These are phyloP conservation scores for Lithophane leautieri DNA, from an alignment of 2,888 invertebrate species.

Conservation along the genomic window DNA sequence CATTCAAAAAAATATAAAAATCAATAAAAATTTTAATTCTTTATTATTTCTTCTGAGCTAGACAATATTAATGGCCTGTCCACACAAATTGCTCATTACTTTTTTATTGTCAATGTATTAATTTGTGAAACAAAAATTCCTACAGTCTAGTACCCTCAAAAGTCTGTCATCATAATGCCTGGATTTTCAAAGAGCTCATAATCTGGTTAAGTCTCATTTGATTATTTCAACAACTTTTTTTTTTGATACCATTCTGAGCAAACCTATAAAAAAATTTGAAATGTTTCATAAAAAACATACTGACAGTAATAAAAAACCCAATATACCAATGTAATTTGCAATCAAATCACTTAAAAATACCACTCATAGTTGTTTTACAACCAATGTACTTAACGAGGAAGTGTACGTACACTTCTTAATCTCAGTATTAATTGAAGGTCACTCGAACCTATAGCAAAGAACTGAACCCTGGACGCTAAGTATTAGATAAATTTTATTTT, in stretches of 20 bases:
- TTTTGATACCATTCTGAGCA: too few species aligned
- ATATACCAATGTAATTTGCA: slow-evolving; percentile 17
- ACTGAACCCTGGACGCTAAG: slow-evolving; percentile 31
- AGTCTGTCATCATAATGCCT: too few species aligned
- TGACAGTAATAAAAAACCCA: slow-evolving; percentile 16
- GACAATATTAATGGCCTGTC: not conserved
- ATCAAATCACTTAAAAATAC: slow-evolving; percentile 45
- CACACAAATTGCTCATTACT: not conserved
- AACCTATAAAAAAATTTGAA: not conserved
- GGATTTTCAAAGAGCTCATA: not conserved
- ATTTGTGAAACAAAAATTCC: not conserved
- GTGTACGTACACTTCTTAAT: slow-evolving; percentile 28
- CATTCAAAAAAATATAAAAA: not conserved
- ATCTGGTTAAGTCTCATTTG: too few species aligned
- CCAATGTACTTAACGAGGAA: slow-evolving; percentile 42
- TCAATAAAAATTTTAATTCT: not conserved
- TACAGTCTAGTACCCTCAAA: too few species aligned
- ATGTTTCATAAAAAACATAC: not conserved
- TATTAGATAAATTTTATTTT: not conserved
- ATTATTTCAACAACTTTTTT: too few species aligned
- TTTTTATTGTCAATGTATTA: not conserved
- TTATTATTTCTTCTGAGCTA: not conserved
- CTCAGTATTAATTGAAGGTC: slow-evolving; percentile 51
- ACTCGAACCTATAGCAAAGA: not conserved
- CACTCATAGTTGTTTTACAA: slow-evolving; percentile 5